Evolutionary conservation across 2,888 invertebrate genomes (phyloP).

Genomic region (Sphinx pinastri): DNA sequence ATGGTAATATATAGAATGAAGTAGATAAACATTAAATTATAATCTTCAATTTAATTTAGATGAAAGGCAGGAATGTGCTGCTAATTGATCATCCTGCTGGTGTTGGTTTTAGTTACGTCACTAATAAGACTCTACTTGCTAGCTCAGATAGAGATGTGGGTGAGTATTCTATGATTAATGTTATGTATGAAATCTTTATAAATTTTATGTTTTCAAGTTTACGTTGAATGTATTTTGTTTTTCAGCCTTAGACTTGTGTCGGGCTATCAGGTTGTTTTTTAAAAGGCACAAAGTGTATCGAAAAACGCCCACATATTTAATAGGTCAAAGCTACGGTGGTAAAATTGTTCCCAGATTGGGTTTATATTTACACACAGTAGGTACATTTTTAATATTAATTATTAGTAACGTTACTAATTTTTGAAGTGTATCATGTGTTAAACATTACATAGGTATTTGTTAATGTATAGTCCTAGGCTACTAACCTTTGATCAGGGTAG

Average conservation of each 20-base stretch:
- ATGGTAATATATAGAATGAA: too few relatives aligned
- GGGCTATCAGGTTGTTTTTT: slow-evolving; percentile 88
- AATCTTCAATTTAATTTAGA: slow-evolving; percentile 69
- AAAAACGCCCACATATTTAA: slow-evolving; percentile 90
- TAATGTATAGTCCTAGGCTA: too few relatives aligned
- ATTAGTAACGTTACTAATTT: too few relatives aligned
- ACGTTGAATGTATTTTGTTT: slow-evolving; percentile 29
- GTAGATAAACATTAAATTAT: neutral
- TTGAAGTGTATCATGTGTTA: too few relatives aligned
- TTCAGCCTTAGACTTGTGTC: slow-evolving; percentile 88
- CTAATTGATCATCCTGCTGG: slow-evolving; percentile 97
- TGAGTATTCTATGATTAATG: slow-evolving; percentile 42
- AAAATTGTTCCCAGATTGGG: slow-evolving; percentile 88
- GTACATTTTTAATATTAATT: slow-evolving; percentile 33
- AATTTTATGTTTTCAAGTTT: slow-evolving; percentile 25
- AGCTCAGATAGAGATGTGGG: slow-evolving; percentile 69
- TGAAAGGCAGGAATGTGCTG: slow-evolving; percentile 89
- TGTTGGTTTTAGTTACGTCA: slow-evolving; percentile 92
- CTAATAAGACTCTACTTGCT: slow-evolving; percentile 64
- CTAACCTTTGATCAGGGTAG: too few relatives aligned
- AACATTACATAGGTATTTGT: too few relatives aligned
- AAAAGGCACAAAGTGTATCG: slow-evolving; percentile 87
- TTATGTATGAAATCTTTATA: slow-evolving; percentile 27
- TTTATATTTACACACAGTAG: slow-evolving; percentile 67
- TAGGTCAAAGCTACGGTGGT: slow-evolving; percentile 96